Evolutionary conservation across 2,113 vertebrate species (phyloP), one percentile per base, ranked within the genome.

Genomic region (Xenopus borealis): DNA sequence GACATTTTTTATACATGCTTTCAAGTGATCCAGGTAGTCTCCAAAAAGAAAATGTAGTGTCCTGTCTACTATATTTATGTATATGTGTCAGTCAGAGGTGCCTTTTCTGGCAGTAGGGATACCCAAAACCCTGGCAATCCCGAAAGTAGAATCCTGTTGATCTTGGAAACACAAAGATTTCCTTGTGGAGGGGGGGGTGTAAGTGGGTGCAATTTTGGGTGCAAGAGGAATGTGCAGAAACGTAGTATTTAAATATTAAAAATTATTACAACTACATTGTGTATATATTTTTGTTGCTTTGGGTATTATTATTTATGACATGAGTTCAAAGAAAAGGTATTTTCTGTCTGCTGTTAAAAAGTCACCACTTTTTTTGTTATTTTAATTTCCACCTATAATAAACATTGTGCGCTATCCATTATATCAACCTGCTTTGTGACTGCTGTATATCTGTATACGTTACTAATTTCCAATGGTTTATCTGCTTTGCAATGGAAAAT

Each of bases 21-120:
- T 61, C 58, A 61, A 18, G 58, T 23, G 7, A 23, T 20, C 11
- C 58, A 58, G 18, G 17, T 58, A 58, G 55, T 19, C 19, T 13
- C 58, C 58, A 23, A 61, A 61, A 61, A 27, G 3, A 27, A 12
- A 27, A 61, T 27, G 19, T 27, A 61, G 18, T 61, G 58, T 61
- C 18, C 47, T 50, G 47, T 50, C 47, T 66, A 16, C 45, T 27
- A 27, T 27, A 3, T 27, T 27, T n/a, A 14, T 69, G 13, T 69
- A 6, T 44, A 14, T 55, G 18, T 20, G 5, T 47, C 45, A 23
- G 12, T 67, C 58, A 55, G 52, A 18, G 67, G 67, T 69, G 67
- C 67, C 67, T 69, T 68, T 58, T 40, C 52, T 57, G 67, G 66
- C 66, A 69, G 47, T 69, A 69, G 47, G 66, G 66, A 30, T 52